Evolutionary conservation across 2,113 vertebrate genomes (phyloP).

Genomic region (Carlito syrichta): DNA sequence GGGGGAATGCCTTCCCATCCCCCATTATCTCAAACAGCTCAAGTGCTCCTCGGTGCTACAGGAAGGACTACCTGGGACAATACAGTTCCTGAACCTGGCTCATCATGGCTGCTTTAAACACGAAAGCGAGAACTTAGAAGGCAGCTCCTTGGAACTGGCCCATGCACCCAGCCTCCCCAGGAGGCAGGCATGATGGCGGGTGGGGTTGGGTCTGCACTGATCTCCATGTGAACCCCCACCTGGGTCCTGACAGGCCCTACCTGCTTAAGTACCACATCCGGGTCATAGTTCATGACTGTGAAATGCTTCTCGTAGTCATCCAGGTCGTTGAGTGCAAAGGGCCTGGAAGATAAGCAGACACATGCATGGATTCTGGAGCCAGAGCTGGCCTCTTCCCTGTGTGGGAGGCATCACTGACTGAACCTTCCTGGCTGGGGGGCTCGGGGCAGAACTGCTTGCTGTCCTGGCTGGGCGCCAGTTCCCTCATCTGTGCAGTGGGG

Average conservation of each 20-base stretch:
- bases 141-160: not conserved
- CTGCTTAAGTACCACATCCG: slow-evolving; percentile 89
- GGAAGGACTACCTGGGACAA: no score
- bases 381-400: fast-evolving
- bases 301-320: slow-evolving; percentile 98
- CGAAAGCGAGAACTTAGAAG: no score
- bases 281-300: slow-evolving; percentile 97
- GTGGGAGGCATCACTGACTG: fast-evolving
- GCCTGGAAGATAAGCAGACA: slow-evolving; percentile 74
- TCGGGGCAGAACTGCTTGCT: not conserved
- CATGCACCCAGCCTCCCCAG: not conserved
- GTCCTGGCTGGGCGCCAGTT: fast-evolving
- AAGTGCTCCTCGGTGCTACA: fast-evolving
- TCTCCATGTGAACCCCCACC: fast-evolving
- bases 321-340: slow-evolving; percentile 89
- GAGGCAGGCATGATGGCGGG: fast-evolving
- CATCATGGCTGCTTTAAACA: no score
- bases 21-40: fast-evolving
- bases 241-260: slow-evolving; percentile 67
- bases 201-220: not conserved
- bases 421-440: not conserved
- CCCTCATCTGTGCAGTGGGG: fast-evolving
- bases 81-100: not conserved
- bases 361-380: not conserved
- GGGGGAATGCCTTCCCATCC: not conserved